Percentiles rank a stretch among this genome's conserved stretches.
phyloP scores from a whole-genome alignment of 2,797 vertebrate species.

The Rhynchotus rufescens region DNA sequence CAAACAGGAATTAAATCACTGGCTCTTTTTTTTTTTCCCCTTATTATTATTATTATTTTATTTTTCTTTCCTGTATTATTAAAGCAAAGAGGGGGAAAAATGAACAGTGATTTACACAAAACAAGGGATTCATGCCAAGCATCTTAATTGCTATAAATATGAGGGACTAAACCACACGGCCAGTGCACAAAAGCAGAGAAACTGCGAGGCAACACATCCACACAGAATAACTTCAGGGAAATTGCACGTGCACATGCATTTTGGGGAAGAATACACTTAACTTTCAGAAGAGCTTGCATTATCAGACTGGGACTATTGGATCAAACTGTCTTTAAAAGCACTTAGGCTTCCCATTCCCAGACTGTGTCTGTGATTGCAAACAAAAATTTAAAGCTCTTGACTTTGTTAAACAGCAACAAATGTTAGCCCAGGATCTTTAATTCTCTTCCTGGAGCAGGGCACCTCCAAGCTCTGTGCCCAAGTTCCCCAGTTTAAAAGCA shows the following conservation, averaged over 20 bases:
- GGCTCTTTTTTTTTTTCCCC: background rate
- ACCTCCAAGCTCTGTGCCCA: background rate
- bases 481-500: background rate
- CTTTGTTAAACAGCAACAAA: background rate
- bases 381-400: background rate
- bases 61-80: background rate
- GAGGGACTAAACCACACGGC: background rate
- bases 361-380: background rate
- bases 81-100: background rate
- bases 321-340: background rate
- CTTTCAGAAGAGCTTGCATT: background rate
- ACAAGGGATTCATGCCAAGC: slow-evolving; percentile 8
- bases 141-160: background rate
- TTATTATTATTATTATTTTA: background rate
- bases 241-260: background rate
- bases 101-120: background rate
- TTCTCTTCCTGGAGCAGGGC: background rate
- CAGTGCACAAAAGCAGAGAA: background rate
- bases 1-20: slow-evolving; percentile 8
- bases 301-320: background rate
- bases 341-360: background rate
- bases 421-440: slow-evolving; percentile 14
- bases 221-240: background rate
- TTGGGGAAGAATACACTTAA: background rate
- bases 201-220: background rate